phyloP scores from a whole-genome alignment of 2,888 invertebrate species.

The Ischnura elegans region DNA sequence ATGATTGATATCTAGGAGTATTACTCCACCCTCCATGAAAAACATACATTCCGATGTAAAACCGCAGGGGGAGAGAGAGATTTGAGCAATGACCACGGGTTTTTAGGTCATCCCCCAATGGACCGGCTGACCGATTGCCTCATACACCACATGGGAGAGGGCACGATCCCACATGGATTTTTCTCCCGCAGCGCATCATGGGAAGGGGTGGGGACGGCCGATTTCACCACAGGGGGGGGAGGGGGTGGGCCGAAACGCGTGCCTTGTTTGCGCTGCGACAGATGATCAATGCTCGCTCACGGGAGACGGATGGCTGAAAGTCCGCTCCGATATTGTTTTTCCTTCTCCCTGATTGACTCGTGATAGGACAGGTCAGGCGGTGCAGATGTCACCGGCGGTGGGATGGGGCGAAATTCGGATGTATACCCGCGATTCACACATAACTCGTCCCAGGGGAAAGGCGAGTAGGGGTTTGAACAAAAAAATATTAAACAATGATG shows the following conservation, averaged over 20 bases:
- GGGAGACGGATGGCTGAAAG: not conserved
- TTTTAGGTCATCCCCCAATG: too few species aligned
- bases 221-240: too few species aligned
- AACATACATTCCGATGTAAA: too few species aligned
- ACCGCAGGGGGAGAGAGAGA: too few species aligned
- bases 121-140: not conserved
- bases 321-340: not conserved
- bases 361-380: not conserved
- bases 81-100: too few species aligned
- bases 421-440: fast-evolving
- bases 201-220: too few species aligned
- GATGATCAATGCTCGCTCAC: not conserved
- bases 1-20: too few species aligned
- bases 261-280: not conserved
- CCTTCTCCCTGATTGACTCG: not conserved
- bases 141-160: too few species aligned
- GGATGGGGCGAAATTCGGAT: not conserved
- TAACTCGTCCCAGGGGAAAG: not conserved
- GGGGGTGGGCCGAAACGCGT: not conserved
- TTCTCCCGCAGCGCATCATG: too few species aligned
- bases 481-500: not conserved
- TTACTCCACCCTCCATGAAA: too few species aligned
- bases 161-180: too few species aligned
- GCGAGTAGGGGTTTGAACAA: too few species aligned
- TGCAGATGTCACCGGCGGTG: not conserved